Evolutionary conservation across 2,797 vertebrate genomes (phyloP).

Genomic region (Phoebastria nigripes): DNA sequence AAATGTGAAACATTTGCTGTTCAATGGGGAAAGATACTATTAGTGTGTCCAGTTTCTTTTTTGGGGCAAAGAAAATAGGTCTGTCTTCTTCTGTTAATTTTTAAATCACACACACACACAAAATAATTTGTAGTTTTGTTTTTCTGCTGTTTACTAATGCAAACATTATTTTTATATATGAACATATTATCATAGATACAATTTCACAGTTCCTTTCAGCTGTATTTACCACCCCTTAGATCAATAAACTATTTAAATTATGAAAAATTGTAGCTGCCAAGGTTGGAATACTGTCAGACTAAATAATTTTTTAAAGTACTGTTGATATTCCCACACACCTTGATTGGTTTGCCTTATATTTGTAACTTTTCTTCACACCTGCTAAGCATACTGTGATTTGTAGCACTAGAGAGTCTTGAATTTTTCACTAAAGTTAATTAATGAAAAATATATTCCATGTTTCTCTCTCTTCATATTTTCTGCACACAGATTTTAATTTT

Average conservation of each 20-base stretch:
- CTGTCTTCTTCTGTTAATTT: background rate
- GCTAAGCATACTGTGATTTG: background rate
- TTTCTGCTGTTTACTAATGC: background rate
- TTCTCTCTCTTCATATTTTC: background rate
- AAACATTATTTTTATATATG: background rate
- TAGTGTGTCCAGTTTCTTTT: slow-evolving; percentile 38
- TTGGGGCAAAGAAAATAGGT: background rate
- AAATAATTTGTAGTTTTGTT: background rate
- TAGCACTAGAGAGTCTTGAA: background rate
- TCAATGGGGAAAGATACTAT: slow-evolving; percentile 38
- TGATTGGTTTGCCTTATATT: background rate
- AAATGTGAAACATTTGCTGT: slow-evolving; percentile 45
- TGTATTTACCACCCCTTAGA: background rate
- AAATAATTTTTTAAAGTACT: background rate
- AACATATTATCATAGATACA: background rate
- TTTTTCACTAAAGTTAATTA: background rate
- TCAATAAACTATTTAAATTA: background rate
- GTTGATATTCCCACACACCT: background rate
- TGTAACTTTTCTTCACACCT: background rate
- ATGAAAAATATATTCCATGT: background rate
- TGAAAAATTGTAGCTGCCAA: background rate
- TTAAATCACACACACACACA: background rate
- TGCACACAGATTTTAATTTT: background rate
- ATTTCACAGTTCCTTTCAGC: background rate
- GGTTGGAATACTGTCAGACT: background rate